phyloP scores from a whole-genome alignment of 2,797 vertebrate species.

The Melanotaenia nigrans region DNA sequence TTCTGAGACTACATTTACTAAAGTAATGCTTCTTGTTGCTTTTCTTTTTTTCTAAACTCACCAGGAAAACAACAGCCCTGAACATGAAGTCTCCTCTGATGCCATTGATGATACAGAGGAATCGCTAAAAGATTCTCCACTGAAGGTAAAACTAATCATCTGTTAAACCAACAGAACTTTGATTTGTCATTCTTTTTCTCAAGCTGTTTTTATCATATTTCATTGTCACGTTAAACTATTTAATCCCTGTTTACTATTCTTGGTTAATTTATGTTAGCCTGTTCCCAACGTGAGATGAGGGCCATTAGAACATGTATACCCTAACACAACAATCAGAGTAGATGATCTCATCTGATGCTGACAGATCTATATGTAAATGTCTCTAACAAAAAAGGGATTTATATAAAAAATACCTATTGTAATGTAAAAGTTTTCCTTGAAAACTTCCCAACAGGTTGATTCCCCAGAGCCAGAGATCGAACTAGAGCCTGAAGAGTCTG shows the following conservation, averaged over 20 bases:
- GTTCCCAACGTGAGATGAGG: neutral
- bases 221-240: neutral
- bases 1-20: neutral
- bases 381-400: no score
- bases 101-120: constrained; percentile 63
- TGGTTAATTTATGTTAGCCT: neutral
- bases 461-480: constrained; percentile 85
- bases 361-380: neutral
- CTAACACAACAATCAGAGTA: neutral
- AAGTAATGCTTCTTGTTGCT: neutral
- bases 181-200: neutral
- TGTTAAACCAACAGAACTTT: neutral
- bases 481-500: constrained; percentile 76
- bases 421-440: neutral
- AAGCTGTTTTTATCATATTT: neutral
- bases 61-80: constrained; percentile 57
- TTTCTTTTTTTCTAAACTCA: constrained; percentile 9
- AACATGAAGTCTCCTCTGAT: constrained; percentile 51
- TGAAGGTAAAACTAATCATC: constrained; percentile 62
- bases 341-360: neutral
- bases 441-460: constrained; percentile 77
- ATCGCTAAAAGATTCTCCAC: constrained; percentile 58
- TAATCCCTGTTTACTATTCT: neutral
- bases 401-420: neutral
- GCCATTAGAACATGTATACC: no score